phyloP scores from a whole-genome alignment of 2,888 invertebrate species.

The Eupithecia dodoneata region DNA sequence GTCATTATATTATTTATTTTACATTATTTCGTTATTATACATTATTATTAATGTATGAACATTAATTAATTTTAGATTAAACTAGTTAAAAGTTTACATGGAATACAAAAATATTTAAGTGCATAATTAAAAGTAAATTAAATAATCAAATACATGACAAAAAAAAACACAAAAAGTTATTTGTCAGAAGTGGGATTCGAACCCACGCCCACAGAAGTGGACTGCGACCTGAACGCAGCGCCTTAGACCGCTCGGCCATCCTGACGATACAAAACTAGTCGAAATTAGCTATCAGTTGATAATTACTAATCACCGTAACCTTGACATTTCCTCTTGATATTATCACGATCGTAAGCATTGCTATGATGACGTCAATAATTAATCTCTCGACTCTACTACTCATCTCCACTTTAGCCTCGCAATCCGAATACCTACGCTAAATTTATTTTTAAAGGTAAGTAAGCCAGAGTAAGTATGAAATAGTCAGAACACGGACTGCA shows the following conservation, averaged over 20 bases:
- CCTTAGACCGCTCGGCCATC: conserved; percentile 66
- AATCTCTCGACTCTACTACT: too few species aligned
- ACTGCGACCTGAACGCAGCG: conserved; percentile 66
- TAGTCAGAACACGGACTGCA: conserved; percentile 32
- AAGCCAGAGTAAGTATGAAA: conserved; percentile 1
- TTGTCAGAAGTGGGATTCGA: conserved; percentile 66
- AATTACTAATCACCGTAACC: not conserved
- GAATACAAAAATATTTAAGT: not conserved
- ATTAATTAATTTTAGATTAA: too few species aligned
- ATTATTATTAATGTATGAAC: too few species aligned
- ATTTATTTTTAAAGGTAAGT: not conserved
- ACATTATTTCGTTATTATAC: too few species aligned
- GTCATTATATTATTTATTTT: too few species aligned
- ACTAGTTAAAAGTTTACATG: not conserved
- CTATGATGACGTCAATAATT: too few species aligned
- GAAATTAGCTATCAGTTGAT: conserved; percentile 34
- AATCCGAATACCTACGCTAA: not conserved
- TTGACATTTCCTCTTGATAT: not conserved
- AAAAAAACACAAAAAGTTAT: conserved; percentile 39
- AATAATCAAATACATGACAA: conserved; percentile 2
- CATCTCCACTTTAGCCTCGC: too few species aligned
- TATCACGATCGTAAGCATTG: too few species aligned
- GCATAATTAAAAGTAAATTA: not conserved
- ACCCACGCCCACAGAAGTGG: conserved; percentile 66
- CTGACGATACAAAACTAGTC: conserved; percentile 7